Base-by-base conservation (phyloP, 2,113 vertebrate genomes). In the Mesembrinibis cayennensis region DNA sequence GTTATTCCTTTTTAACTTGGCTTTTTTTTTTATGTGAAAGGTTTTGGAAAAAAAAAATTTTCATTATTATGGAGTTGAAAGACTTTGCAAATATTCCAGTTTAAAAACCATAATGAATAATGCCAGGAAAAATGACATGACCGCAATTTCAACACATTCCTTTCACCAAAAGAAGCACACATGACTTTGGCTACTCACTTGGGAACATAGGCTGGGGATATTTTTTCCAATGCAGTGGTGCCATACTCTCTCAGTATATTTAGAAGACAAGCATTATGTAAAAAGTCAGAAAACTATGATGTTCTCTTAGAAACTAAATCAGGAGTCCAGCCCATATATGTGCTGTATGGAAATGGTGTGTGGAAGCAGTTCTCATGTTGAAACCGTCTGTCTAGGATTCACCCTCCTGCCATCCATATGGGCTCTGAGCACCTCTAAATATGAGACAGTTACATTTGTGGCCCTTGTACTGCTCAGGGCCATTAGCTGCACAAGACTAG, bases 361-460 rank as follows among this genome's bases (percentile, higher is more conserved):
- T 36, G 19, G 27, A 66, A 81, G 23, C 15, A 49, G 5, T 58
- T 81, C 26, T 30, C 20, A 9, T 13, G 7, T 11, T 34, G 22
- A 69, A 87, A 16, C 12, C 0, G 0, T 36, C 21, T 23, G 9
- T 40, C 32, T 36, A 36, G 7, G 15, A 61, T 59, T 83, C 7
- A 2, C 10, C 6, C 10, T 89, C 9, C 9, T 53, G n/a, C 7
- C 23, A n/a, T 18, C 36, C 1, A 0, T 22, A 7, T 25, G 16
- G 40, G 26, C 22, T 79, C 44, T 56, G 47, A 89, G 23, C 34
- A 72, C 13, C 16, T 76, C 16, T 47, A 52, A 81, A 44, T 30
- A 36, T 8, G 5, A 49, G 18, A 13, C 86, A 67, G 56, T 19
- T 77, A 17, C 40, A 29, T 85, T 65, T 82, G 20, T 20, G 59